Conservation (phyloP, 2,797 vertebrate species). For the Chaenodraco wilsoni region DNA sequence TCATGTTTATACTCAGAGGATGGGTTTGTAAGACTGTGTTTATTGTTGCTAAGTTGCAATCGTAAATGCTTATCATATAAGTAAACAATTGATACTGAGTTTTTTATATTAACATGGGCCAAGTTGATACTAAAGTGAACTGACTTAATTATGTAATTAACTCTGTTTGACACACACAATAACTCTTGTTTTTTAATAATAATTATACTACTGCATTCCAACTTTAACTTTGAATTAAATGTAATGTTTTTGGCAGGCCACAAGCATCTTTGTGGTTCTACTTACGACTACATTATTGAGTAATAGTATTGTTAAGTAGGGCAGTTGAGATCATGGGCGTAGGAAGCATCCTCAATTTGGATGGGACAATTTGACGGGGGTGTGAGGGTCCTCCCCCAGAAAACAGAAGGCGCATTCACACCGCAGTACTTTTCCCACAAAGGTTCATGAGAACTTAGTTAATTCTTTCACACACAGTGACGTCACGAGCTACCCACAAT, state of each 20-base stretch:
- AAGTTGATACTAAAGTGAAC: not conserved
- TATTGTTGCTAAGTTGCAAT: conserved; percentile 21
- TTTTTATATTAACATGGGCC: not conserved
- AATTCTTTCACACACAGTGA: too few species aligned
- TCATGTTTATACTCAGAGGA: not conserved
- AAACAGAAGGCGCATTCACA: too few species aligned
- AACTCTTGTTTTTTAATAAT: conserved; percentile 8
- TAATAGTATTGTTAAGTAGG: not conserved
- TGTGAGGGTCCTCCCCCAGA: too few species aligned
- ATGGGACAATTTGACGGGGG: too few species aligned
- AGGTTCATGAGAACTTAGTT: too few species aligned
- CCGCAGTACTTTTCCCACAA: too few species aligned
- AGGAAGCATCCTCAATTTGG: too few species aligned
- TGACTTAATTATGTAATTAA: not conserved
- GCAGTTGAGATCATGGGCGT: not conserved
- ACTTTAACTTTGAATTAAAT: conserved; percentile 11
- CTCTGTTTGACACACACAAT: not conserved
- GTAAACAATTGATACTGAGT: conserved; percentile 5
- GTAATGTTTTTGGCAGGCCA: conserved; percentile 5
- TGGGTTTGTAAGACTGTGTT: not conserved
- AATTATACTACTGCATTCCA: conserved; percentile 20
- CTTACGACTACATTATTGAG: not conserved
- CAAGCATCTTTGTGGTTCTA: not conserved
- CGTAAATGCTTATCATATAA: not conserved
- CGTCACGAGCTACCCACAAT: too few species aligned